A percentile compares a stretch with the other conserved stretches of the same genome.
Conservation (phyloP, 2,888 invertebrate species). For the Scaptomyza polygonia region DNA sequence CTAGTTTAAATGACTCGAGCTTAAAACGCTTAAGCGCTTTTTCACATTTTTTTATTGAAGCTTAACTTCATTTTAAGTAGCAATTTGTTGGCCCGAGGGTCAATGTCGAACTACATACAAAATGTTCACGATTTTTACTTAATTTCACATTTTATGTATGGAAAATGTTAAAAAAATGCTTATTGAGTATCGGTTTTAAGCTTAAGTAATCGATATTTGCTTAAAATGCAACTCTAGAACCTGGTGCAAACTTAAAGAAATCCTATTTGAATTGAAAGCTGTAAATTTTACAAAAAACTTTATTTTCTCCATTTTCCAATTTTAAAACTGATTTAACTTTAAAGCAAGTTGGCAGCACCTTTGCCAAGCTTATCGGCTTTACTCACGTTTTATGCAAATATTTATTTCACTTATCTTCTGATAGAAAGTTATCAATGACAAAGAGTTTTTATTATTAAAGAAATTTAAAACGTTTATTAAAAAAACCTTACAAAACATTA, state of each 20-base stretch:
- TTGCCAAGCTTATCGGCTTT: conserved; percentile 33
- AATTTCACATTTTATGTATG: conserved; percentile 23
- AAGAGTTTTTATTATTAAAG: conserved; percentile 15
- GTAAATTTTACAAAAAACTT: too few species aligned
- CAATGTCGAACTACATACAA: conserved; percentile 3
- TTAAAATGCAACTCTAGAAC: not conserved
- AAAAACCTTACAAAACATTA: not conserved
- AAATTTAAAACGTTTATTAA: conserved; percentile 11
- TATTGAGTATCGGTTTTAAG: conserved; percentile 9
- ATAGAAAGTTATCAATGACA: conserved; percentile 39
- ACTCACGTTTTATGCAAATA: conserved; percentile 64
- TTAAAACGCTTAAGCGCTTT: conserved; percentile 38
- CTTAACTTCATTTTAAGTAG: conserved; percentile 53
- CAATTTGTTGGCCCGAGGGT: conserved; percentile 42
- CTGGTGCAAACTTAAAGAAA: not conserved
- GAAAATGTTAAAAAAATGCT: conserved; percentile 28
- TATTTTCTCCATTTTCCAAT: not conserved
- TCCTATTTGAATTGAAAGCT: too few species aligned
- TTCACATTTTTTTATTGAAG: conserved; percentile 49
- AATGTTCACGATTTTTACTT: conserved; percentile 47
- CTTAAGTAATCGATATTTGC: not conserved
- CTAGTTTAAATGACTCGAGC: conserved; percentile 24
- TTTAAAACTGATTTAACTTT: not conserved
- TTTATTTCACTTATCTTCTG: conserved; percentile 45
- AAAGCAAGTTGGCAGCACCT: conserved; percentile 8